A percentile compares a stretch with the other conserved stretches of the same genome.
Conservation (phyloP, 2,888 invertebrate genomes). For the Andrena camellia region DNA sequence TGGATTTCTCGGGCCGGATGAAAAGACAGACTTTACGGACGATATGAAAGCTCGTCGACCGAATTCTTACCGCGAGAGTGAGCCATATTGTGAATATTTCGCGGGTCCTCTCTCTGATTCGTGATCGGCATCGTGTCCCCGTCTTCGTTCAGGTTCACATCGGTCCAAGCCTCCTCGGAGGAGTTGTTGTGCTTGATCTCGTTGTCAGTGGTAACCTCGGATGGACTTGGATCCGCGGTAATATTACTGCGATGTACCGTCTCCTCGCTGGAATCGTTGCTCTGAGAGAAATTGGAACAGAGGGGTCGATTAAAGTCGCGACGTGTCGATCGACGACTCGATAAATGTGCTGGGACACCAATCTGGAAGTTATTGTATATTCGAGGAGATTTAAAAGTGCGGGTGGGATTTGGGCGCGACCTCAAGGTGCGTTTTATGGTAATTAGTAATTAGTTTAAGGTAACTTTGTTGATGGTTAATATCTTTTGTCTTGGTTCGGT, state of each 20-base stretch:
- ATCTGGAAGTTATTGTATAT: slow-evolving; percentile 7
- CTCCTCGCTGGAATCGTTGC: slow-evolving; percentile 94
- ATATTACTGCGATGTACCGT: slow-evolving; percentile 82
- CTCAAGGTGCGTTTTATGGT: not conserved
- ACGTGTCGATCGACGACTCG: not conserved
- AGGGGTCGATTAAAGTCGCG: not conserved
- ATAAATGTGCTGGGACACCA: not conserved
- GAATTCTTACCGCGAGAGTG: slow-evolving; percentile 85
- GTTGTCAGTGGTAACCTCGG: slow-evolving; percentile 83
- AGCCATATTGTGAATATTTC: slow-evolving; percentile 87
- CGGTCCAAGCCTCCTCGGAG: slow-evolving; percentile 95
- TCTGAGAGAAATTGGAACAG: slow-evolving; percentile 86
- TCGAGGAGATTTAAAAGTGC: not conserved
- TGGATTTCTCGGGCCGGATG: not conserved
- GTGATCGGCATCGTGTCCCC: slow-evolving; percentile 86
- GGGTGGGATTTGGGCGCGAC: not conserved
- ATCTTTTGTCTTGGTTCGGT: not conserved
- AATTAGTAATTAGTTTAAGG: not conserved
- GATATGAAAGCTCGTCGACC: not conserved
- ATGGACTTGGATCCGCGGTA: slow-evolving; percentile 83
- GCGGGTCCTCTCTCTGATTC: slow-evolving; percentile 86
- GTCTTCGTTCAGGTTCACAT: slow-evolving; percentile 96
- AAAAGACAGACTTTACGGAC: too few relatives aligned
- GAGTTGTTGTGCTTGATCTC: slow-evolving; percentile 84
- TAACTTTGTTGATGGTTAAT: not conserved